phyloP scores from a whole-genome alignment of 2,888 invertebrate species.

The Hetaerina titia region DNA sequence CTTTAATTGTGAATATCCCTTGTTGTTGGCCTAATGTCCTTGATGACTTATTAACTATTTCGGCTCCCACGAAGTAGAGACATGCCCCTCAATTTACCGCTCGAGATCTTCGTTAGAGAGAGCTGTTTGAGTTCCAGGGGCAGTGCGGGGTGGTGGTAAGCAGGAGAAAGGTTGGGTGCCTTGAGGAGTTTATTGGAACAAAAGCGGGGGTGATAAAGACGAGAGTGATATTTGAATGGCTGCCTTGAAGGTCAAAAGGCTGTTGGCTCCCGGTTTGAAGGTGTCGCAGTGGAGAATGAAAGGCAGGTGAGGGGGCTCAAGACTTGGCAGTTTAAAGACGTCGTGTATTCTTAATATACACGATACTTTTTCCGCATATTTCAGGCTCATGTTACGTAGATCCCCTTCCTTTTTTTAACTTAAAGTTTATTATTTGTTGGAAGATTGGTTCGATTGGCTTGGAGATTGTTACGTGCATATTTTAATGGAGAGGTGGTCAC shows the following conservation, averaged over 20 bases:
- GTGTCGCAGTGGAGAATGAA: not conserved
- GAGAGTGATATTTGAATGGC: not conserved
- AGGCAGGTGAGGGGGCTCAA: not conserved
- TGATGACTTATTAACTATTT: not conserved
- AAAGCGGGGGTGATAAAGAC: not conserved
- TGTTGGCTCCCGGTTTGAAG: not conserved
- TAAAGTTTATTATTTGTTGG: too few species aligned
- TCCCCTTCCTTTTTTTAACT: too few species aligned
- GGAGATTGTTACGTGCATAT: too few species aligned
- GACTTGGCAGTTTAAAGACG: not conserved
- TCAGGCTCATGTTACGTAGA: too few species aligned
- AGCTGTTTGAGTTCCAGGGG: not conserved
- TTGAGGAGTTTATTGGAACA: not conserved
- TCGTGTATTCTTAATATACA: not conserved
- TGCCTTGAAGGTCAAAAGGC: not conserved
- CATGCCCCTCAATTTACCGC: not conserved
- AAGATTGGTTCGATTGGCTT: too few species aligned
- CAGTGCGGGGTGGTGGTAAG: not conserved
- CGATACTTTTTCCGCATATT: not conserved
- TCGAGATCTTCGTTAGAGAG: not conserved
- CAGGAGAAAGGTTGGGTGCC: not conserved
- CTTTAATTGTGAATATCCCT: too few species aligned
- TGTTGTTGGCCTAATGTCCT: too few species aligned
- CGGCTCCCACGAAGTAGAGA: not conserved
- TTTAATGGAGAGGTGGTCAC: too few species aligned